A percentile compares a stretch with the other conserved stretches of the same genome.
phyloP scores from a whole-genome alignment of 2,797 vertebrate genomes.

The Urocyon cinereoargenteus region DNA sequence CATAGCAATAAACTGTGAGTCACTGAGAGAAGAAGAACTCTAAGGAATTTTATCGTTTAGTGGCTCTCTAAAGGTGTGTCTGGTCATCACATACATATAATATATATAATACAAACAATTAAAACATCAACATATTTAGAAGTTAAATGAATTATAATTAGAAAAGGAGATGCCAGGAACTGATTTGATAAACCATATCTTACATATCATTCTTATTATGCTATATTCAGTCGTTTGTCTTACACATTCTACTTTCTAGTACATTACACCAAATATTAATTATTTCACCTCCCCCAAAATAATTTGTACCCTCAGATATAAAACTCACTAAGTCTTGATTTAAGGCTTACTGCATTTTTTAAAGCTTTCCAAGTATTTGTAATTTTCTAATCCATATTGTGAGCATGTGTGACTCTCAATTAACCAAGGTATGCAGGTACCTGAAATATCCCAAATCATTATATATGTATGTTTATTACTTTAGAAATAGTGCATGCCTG shows the following conservation, averaged over 20 bases:
- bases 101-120: background rate
- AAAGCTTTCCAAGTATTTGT: background rate
- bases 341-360: background rate
- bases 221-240: background rate
- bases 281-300: background rate
- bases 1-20: background rate
- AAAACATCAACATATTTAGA: background rate
- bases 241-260: background rate
- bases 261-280: background rate
- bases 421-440: background rate
- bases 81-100: background rate
- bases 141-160: conserved; percentile 8
- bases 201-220: background rate
- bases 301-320: background rate
- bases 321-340: background rate
- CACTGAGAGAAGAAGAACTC: background rate
- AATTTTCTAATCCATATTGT: background rate
- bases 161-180: background rate
- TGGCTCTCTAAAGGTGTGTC: background rate
- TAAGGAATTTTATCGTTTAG: background rate
- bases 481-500: background rate
- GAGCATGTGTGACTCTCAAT: background rate
- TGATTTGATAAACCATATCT: background rate
- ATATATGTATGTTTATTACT: background rate
- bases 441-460: background rate